A percentile compares a stretch with the other conserved stretches of the same genome.
phyloP scores from a whole-genome alignment of 1,140 invertebrate species.

The Steinernema khuongi region DNA sequence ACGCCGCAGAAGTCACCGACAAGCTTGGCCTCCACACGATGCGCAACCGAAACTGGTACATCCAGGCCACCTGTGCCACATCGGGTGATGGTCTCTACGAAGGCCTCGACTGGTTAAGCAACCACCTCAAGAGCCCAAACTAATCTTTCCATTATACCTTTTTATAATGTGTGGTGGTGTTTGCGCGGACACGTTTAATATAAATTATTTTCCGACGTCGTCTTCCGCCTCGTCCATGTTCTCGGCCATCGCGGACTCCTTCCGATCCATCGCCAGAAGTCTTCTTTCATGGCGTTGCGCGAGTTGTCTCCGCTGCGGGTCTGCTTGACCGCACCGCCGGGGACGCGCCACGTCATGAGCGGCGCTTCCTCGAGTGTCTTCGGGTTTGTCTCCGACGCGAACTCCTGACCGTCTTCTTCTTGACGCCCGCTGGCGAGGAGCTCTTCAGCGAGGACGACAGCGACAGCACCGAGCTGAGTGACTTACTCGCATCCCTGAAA shows the following conservation, averaged over 20 bases:
- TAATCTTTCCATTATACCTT: slow-evolving; percentile 28
- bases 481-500: background rate
- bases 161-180: background rate
- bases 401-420: background rate
- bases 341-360: background rate
- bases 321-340: background rate
- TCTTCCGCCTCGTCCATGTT: background rate
- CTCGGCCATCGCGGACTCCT: no score
- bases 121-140: slow-evolving; percentile 72
- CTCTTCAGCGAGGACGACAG: background rate
- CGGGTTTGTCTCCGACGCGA: background rate
- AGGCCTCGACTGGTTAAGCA: slow-evolving; percentile 93
- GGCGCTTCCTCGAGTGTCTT: background rate
- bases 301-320: background rate
- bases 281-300: no score
- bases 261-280: no score
- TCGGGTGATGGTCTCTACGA: slow-evolving; percentile 93
- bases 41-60: slow-evolving; percentile 84
- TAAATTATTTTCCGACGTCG: slow-evolving; percentile 4
- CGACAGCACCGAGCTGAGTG: background rate
- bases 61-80: slow-evolving; percentile 89
- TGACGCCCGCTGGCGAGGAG: background rate
- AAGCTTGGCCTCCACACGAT: slow-evolving; percentile 84
- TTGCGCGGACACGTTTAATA: background rate
- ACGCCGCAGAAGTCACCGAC: slow-evolving; percentile 87